A percentile compares a stretch with the other conserved stretches of the same genome.
phyloP scores from a whole-genome alignment of 1,140 invertebrate genomes.

The Caenorhabditis tropicalis region DNA sequence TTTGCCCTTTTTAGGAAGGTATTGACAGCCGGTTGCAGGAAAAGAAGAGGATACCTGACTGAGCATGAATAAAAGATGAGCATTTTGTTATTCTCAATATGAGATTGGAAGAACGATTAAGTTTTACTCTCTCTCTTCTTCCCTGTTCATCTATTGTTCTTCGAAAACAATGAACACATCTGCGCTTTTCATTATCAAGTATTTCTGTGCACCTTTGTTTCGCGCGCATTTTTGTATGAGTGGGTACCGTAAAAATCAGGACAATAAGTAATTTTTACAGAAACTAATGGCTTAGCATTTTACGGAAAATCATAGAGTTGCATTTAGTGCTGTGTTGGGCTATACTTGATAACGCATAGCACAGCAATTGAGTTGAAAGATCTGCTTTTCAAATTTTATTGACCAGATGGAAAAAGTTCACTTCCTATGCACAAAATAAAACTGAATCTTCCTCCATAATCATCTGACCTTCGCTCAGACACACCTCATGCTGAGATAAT shows the following conservation, averaged over 20 bases:
- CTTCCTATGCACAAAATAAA: no score
- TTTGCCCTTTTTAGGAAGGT: background rate
- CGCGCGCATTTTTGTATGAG: no score
- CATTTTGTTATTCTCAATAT: conserved; percentile 33
- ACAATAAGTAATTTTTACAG: no score
- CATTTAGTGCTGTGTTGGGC: no score
- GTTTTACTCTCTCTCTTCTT: background rate
- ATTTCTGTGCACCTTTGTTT: background rate
- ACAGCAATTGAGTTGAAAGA: no score
- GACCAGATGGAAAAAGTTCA: no score
- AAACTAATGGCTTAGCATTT: no score
- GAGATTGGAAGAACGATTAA: conserved; percentile 22
- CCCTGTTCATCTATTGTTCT: conserved; percentile 17
- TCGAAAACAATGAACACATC: conserved; percentile 4
- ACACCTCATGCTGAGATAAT: conserved; percentile 34
- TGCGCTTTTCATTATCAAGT: background rate
- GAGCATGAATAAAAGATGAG: conserved; percentile 34
- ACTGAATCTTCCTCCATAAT: no score
- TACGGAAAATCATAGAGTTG: no score
- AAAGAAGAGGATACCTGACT: conserved; percentile 14
- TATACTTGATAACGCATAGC: no score
- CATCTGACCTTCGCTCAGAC: background rate
- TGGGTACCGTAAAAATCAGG: no score
- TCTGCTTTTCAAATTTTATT: no score
- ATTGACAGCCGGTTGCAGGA: background rate